Conservation (phyloP, 1,140 invertebrate species). For the Lepidostoma basale region DNA sequence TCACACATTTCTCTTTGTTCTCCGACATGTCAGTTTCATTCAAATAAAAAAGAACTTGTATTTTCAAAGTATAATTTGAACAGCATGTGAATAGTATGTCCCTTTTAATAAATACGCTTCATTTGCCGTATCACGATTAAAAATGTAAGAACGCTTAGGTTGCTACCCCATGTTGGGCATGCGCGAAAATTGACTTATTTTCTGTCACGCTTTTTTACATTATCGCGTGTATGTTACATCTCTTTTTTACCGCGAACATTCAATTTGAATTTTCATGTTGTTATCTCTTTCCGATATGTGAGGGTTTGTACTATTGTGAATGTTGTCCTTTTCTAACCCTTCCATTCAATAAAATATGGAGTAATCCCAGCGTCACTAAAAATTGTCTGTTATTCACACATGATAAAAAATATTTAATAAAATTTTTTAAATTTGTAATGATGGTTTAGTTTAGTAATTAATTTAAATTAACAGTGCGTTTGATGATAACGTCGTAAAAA, state of each 20-base stretch:
- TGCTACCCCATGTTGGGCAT: background rate
- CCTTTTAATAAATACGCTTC: no score
- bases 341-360: constrained; percentile 29
- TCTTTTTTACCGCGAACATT: background rate
- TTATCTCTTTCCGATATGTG: background rate
- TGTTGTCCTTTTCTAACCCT: constrained; percentile 2
- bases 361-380: background rate
- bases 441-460: no score
- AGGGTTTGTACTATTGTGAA: background rate
- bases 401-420: background rate
- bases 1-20: constrained; percentile 6
- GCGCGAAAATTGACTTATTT: constrained; percentile 7
- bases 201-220: background rate
- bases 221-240: background rate
- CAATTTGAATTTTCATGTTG: background rate
- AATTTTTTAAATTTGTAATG: no score
- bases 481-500: no score
- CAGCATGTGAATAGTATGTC: background rate
- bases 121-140: no score
- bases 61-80: background rate
- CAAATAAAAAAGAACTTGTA: background rate
- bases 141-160: no score
- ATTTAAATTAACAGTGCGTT: no score
- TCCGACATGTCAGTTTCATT: no score
- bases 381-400: background rate